phyloP scores from a whole-genome alignment of 2,888 invertebrate genomes.

The Latrodectus elegans region DNA sequence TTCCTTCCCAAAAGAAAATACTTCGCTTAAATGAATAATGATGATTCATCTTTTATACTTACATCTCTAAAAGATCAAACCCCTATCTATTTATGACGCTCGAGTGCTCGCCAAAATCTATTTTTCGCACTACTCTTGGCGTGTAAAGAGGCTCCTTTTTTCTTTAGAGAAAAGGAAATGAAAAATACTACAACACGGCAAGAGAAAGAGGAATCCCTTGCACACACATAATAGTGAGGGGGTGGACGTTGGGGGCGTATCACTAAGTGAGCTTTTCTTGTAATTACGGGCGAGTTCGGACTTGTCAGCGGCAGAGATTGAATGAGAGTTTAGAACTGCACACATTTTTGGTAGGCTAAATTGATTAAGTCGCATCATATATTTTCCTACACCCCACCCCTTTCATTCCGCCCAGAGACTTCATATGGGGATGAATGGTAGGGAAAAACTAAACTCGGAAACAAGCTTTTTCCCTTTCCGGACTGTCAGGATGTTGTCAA shows the following conservation, averaged over 20 bases:
- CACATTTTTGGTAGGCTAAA: constrained; percentile 33
- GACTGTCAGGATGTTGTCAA: too few relatives aligned
- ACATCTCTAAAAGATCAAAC: constrained; percentile 44
- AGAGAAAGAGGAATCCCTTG: not conserved
- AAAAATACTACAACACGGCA: constrained; percentile 31
- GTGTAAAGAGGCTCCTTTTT: constrained; percentile 11
- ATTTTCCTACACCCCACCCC: constrained; percentile 14
- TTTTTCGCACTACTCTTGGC: constrained; percentile 28
- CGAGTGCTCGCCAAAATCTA: constrained; percentile 34
- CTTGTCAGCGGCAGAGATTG: constrained; percentile 54
- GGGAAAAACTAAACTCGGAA: not conserved
- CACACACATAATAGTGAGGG: too few relatives aligned
- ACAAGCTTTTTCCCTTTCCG: too few relatives aligned
- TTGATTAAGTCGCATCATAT: constrained; percentile 49
- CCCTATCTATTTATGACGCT: constrained; percentile 54
- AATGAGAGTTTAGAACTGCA: constrained; percentile 10
- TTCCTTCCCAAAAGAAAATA: constrained; percentile 29
- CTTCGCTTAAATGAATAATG: constrained; percentile 65
- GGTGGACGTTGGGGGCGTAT: too few relatives aligned
- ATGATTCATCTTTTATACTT: constrained; percentile 66
- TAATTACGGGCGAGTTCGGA: constrained; percentile 50
- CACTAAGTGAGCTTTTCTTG: constrained; percentile 9
- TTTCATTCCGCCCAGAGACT: constrained; percentile 9
- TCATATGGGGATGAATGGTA: constrained; percentile 34
- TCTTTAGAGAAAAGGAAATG: constrained; percentile 6